These are phyloP conservation scores for Delichon dasypus DNA, from an alignment of 2,797 vertebrate genomes.

Conservation along the genomic window DNA sequence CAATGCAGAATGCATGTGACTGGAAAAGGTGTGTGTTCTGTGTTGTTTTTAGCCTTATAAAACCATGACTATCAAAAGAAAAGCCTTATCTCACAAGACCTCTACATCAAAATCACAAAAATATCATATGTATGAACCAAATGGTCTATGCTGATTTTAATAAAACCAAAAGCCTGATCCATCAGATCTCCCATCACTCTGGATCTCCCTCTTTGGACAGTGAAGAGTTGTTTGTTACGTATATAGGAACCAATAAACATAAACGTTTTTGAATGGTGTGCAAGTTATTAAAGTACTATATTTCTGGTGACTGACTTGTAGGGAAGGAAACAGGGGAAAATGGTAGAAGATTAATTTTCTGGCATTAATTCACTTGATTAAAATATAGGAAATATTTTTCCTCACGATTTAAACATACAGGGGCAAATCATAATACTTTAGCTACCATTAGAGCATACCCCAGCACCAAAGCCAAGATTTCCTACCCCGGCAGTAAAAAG, in stretches of 20 bases:
- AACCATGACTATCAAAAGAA: not conserved
- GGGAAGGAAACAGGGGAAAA: not conserved
- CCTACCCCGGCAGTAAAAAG: not conserved
- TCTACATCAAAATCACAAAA: not conserved
- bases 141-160: not conserved
- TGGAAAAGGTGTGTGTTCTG: not conserved
- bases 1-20: not conserved
- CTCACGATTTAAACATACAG: not conserved
- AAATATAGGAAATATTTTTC: not conserved
- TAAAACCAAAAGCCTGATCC: not conserved
- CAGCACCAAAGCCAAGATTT: not conserved
- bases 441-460: not conserved
- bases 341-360: not conserved
- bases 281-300: not conserved
- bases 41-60: not conserved
- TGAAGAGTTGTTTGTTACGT: not conserved
- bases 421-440: not conserved
- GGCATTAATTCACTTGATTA: not conserved
- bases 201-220: not conserved
- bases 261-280: not conserved
- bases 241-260: not conserved
- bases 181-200: not conserved
- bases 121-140: not conserved
- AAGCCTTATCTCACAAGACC: not conserved
- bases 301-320: not conserved